Conservation (phyloP, 2,888 invertebrate genomes). For the Trissolcus brochymenae region DNA sequence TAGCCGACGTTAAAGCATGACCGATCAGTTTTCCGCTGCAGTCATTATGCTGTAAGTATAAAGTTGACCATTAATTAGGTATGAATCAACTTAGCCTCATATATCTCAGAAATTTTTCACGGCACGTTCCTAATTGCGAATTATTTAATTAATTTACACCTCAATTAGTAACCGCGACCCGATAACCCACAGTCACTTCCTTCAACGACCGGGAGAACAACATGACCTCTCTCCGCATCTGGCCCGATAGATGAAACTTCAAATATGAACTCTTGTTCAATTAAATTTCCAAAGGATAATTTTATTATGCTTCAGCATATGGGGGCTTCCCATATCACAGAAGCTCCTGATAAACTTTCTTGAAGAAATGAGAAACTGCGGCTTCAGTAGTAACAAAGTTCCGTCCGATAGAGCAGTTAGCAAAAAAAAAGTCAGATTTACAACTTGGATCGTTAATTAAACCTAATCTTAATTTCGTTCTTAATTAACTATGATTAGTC, state of each 20-base stretch:
- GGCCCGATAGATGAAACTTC: conserved; percentile 1
- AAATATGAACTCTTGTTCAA: conserved; percentile 11
- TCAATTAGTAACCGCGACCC: conserved; percentile 23
- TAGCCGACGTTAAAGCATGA: conserved; percentile 41
- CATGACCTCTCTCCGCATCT: conserved; percentile 3
- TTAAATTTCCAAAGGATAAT: conserved; percentile 22
- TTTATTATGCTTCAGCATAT: conserved; percentile 19
- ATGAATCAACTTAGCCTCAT: conserved; percentile 26
- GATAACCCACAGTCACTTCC: conserved; percentile 8
- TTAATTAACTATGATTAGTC: background rate
- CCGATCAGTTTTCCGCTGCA: conserved; percentile 38
- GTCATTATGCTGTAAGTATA: conserved; percentile 23
- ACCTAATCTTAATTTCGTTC: background rate
- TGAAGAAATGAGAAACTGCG: background rate
- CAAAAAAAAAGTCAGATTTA: background rate
- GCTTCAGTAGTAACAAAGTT: background rate
- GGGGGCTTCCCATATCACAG: conserved; percentile 1
- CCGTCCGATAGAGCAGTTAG: conserved; percentile 1
- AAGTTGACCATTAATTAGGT: conserved; percentile 43
- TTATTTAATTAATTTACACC: conserved; percentile 41
- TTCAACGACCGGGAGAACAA: conserved; percentile 1
- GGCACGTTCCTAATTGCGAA: conserved; percentile 20
- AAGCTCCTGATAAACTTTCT: conserved; percentile 10
- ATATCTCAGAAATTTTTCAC: conserved; percentile 16
- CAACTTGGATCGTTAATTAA: conserved; percentile 4